Percentiles rank a stretch among this genome's conserved stretches.
These are phyloP conservation scores for Anoplius nigerrimus DNA, from an alignment of 2,888 invertebrate genomes.

Conservation along the genomic window DNA sequence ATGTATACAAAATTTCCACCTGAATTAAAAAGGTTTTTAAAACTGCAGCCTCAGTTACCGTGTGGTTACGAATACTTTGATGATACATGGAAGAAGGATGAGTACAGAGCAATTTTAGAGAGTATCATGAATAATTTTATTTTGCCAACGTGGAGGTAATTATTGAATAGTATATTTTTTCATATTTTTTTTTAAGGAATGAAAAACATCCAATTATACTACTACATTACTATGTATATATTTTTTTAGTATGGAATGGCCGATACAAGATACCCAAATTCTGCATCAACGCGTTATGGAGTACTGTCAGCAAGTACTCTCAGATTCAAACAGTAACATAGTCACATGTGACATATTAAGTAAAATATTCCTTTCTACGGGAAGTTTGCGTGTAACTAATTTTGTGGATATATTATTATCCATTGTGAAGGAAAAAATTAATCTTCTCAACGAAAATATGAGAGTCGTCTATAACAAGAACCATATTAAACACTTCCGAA, in stretches of 20 bases:
- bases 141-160: conserved; percentile 76
- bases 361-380: conserved; percentile 56
- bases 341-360: conserved; percentile 59
- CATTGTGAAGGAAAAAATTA: conserved; percentile 63
- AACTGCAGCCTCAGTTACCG: conserved; percentile 77
- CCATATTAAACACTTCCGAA: conserved; percentile 77
- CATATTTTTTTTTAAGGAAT: background rate
- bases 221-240: conserved; percentile 1
- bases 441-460: conserved; percentile 51
- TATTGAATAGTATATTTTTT: background rate
- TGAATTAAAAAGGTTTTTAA: conserved; percentile 78
- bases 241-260: conserved; percentile 65
- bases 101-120: conserved; percentile 77
- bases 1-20: conserved; percentile 81
- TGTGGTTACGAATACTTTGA: conserved; percentile 83
- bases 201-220: background rate
- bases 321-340: conserved; percentile 45
- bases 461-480: conserved; percentile 79
- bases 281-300: conserved; percentile 54
- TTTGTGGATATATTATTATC: conserved; percentile 65
- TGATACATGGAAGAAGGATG: conserved; percentile 77
- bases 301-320: conserved; percentile 62
- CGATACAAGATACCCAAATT: conserved; percentile 57
- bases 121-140: conserved; percentile 77
- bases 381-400: conserved; percentile 46